Percentiles rank a stretch among this genome's conserved stretches.
Evolutionary conservation across 2,113 vertebrate species (phyloP).

Genomic region (Elephantulus edwardii): DNA sequence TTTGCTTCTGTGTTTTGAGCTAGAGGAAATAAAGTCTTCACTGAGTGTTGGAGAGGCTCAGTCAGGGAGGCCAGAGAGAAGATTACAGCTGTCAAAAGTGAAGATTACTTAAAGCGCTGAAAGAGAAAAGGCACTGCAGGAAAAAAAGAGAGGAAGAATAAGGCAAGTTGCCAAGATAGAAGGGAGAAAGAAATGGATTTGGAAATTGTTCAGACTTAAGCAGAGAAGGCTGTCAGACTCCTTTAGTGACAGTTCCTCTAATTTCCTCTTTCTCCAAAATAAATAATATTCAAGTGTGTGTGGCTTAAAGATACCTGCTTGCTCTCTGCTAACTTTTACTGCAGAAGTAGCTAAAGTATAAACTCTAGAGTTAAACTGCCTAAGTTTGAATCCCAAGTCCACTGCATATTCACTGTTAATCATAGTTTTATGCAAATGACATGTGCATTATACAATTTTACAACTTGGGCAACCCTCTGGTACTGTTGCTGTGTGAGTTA

Average conservation of each 20-base stretch:
- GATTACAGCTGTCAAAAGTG: neutral
- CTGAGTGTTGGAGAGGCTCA: neutral
- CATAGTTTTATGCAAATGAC: no score
- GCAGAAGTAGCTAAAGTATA: neutral
- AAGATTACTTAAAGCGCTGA: neutral
- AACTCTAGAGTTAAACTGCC: neutral
- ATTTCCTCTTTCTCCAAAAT: neutral
- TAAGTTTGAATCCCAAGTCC: neutral
- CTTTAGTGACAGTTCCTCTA: neutral
- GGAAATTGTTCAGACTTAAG: neutral
- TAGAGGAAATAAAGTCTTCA: conserved; percentile 37
- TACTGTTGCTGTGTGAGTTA: no score
- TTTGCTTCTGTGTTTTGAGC: neutral
- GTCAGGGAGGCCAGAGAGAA: neutral
- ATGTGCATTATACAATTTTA: no score
- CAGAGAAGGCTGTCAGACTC: neutral
- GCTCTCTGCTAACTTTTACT: conserved; percentile 1
- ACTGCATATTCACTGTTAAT: neutral
- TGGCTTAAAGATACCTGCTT: neutral
- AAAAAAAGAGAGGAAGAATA: neutral
- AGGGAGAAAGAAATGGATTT: neutral
- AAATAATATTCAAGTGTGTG: neutral
- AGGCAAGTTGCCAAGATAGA: neutral
- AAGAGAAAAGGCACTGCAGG: neutral
- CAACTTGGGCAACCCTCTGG: no score